phyloP scores from a whole-genome alignment of 2,797 vertebrate genomes.

The Gadopsis marmoratus region DNA sequence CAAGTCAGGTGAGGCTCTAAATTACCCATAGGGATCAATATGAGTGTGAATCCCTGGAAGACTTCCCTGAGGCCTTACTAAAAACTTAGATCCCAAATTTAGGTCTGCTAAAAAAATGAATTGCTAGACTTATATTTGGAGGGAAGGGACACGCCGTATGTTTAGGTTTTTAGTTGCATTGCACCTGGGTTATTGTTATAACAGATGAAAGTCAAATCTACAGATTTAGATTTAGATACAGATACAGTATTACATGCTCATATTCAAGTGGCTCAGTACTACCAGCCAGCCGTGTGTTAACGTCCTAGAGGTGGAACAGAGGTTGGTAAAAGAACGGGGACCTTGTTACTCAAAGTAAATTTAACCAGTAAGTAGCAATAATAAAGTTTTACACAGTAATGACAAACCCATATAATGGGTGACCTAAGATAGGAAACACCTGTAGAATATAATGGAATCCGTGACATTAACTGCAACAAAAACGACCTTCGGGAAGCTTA shows the following conservation, averaged over 20 bases:
- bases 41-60: background rate
- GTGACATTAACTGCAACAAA: background rate
- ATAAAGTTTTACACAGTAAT: background rate
- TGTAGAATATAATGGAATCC: background rate
- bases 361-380: background rate
- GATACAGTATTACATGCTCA: background rate
- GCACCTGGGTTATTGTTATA: background rate
- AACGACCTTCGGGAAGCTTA: background rate
- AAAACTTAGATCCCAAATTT: background rate
- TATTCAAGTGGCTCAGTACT: background rate
- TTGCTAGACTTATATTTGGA: background rate
- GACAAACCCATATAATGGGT: background rate
- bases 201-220: background rate
- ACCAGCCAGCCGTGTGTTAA: background rate
- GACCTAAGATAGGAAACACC: background rate
- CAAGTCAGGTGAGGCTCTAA: background rate
- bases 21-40: background rate
- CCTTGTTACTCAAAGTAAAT: background rate
- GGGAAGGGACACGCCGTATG: background rate
- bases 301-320: background rate
- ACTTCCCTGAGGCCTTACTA: background rate
- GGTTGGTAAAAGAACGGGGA: background rate
- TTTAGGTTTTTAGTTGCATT: background rate
- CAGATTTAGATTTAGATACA: too few relatives aligned
- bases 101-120: background rate